Conservation (phyloP, 2,888 invertebrate genomes). For the Ceriagrion tenellum region DNA sequence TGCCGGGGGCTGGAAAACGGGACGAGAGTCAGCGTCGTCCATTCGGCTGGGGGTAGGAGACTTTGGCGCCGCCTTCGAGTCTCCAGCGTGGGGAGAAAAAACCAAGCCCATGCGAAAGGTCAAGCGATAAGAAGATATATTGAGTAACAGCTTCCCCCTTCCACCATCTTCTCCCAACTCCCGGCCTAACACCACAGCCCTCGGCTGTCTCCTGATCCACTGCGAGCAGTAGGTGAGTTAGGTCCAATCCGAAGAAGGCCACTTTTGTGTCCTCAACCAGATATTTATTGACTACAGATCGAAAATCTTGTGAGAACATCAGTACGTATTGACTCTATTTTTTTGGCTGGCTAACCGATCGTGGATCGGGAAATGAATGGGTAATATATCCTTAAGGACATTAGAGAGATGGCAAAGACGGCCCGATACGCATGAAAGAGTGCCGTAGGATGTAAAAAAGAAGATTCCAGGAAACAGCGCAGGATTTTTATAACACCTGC, state of each 20-base stretch:
- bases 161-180: neutral
- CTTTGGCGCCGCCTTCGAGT: neutral
- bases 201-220: neutral
- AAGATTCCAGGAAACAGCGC: too few species aligned
- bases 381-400: neutral
- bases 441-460: neutral
- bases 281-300: slow-evolving; percentile 45
- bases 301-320: neutral
- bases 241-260: slow-evolving; percentile 19
- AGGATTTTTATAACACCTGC: too few species aligned
- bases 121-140: slow-evolving; percentile 39
- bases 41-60: neutral
- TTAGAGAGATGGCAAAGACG: neutral
- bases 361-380: neutral
- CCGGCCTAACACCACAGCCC: neutral
- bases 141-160: neutral
- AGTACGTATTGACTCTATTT: neutral
- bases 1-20: neutral
- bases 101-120: neutral
- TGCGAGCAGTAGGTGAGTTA: neutral
- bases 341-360: neutral
- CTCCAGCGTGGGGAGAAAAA: neutral
- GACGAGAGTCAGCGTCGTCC: neutral
- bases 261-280: neutral
- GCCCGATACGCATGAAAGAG: neutral